phyloP scores from a whole-genome alignment of 1,140 invertebrate species.

The Lepidurus couesii region DNA sequence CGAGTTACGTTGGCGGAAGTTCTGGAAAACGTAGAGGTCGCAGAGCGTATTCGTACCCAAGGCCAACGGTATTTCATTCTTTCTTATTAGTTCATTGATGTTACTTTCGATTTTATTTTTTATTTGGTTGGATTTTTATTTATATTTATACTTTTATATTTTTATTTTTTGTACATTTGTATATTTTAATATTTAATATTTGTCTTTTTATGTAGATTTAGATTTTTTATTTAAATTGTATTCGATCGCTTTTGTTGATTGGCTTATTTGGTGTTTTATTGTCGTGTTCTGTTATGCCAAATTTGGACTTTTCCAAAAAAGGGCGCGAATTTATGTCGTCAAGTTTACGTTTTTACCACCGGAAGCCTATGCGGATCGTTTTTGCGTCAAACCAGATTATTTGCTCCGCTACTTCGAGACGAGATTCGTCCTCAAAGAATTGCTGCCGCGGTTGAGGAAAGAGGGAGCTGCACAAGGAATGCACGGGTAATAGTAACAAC shows the following conservation, averaged over 20 bases:
- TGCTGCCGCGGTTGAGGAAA: constrained; percentile 28
- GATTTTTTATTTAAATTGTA: too few species aligned
- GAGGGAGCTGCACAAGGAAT: constrained; percentile 25
- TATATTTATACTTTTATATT: too few species aligned
- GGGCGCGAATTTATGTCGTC: constrained; percentile 34
- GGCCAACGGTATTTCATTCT: constrained; percentile 14
- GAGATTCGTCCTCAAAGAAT: constrained; percentile 42
- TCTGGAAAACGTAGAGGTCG: constrained; percentile 64
- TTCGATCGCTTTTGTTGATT: too few species aligned
- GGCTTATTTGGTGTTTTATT: too few species aligned
- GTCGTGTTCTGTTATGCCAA: too few species aligned
- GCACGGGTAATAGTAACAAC: constrained; percentile 28
- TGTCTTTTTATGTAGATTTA: too few species aligned
- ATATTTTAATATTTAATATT: too few species aligned
- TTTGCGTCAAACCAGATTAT: constrained; percentile 58
- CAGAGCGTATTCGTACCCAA: constrained; percentile 51
- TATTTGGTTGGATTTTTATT: too few species aligned
- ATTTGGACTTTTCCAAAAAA: constrained; percentile 35
- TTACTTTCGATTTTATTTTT: neutral
- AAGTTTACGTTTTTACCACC: constrained; percentile 67
- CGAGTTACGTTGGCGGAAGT: constrained; percentile 71
- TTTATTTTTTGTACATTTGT: too few species aligned
- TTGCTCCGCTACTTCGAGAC: constrained; percentile 52
- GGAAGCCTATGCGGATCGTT: constrained; percentile 63
- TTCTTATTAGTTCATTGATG: neutral